Conservation (phyloP, 2,888 invertebrate genomes). For the Anarsia innoxiella region DNA sequence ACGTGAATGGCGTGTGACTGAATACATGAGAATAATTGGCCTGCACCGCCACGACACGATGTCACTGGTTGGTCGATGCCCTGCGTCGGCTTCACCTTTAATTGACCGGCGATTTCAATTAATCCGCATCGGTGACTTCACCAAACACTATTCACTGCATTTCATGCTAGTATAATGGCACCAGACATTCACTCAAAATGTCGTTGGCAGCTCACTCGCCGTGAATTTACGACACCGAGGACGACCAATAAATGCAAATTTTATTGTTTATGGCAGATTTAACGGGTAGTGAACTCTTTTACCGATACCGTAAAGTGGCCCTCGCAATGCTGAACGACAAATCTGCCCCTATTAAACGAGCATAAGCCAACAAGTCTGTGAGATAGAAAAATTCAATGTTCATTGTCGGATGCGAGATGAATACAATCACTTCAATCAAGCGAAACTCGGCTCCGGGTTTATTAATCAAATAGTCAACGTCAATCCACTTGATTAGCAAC, state of each 20-base stretch:
- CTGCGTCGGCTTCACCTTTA: constrained; percentile 47
- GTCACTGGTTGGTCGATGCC: constrained; percentile 25
- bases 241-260: constrained; percentile 75
- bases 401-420: no score
- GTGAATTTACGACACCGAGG: constrained; percentile 64
- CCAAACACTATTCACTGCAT: constrained; percentile 43
- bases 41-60: constrained; percentile 35
- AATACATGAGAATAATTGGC: constrained; percentile 62
- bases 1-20: constrained; percentile 40
- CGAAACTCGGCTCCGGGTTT: no score
- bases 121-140: constrained; percentile 54
- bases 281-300: constrained; percentile 69
- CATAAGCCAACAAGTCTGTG: constrained; percentile 15
- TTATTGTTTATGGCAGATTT: constrained; percentile 72
- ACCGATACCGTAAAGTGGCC: constrained; percentile 60
- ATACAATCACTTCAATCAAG: no score
- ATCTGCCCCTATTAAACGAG: constrained; percentile 33
- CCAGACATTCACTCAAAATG: constrained; percentile 67
- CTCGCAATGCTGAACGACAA: constrained; percentile 41
- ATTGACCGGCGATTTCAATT: constrained; percentile 68
- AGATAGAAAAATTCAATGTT: no score
- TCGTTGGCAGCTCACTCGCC: constrained; percentile 64
- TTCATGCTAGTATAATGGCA: constrained; percentile 46
- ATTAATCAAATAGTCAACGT: no score
- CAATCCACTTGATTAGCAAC: no score